Evolutionary conservation across 2,797 vertebrate species (phyloP).

Genomic region (Myotis daubentonii): DNA sequence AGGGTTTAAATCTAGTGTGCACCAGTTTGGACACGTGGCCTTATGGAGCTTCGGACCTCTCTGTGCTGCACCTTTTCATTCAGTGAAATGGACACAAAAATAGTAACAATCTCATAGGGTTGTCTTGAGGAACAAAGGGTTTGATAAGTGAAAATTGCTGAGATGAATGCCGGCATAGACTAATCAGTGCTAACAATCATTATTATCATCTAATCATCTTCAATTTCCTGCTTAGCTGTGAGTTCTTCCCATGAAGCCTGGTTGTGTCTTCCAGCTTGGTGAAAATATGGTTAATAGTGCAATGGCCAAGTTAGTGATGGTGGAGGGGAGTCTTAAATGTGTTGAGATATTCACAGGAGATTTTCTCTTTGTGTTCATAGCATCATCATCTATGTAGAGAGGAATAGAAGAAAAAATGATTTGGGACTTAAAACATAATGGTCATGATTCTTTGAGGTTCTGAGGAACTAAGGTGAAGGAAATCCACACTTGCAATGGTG

Average conservation of each 20-base stretch:
- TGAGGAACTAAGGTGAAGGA: not conserved
- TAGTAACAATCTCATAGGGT: not conserved
- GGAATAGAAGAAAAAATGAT: not conserved
- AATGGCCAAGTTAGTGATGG: not conserved
- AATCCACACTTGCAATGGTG: not conserved
- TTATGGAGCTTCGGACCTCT: not conserved
- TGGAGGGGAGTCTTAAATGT: not conserved
- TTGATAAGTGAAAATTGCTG: slow-evolving; percentile 25
- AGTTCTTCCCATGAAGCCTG: not conserved
- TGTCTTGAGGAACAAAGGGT: not conserved
- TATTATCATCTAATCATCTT: slow-evolving; percentile 17
- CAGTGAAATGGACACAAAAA: not conserved
- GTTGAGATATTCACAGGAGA: not conserved
- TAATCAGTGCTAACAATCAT: not conserved
- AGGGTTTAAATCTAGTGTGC: not conserved
- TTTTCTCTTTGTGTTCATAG: not conserved
- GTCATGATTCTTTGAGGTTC: not conserved
- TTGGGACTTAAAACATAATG: not conserved
- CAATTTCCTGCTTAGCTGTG: slow-evolving; percentile 1
- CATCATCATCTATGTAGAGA: slow-evolving; percentile 1
- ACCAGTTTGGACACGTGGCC: not conserved
- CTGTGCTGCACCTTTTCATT: not conserved
- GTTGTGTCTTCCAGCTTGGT: not conserved
- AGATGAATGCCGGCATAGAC: not conserved
- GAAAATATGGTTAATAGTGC: not conserved